phyloP scores from a whole-genome alignment of 2,113 vertebrate genomes.

The Odocoileus hemionus region DNA sequence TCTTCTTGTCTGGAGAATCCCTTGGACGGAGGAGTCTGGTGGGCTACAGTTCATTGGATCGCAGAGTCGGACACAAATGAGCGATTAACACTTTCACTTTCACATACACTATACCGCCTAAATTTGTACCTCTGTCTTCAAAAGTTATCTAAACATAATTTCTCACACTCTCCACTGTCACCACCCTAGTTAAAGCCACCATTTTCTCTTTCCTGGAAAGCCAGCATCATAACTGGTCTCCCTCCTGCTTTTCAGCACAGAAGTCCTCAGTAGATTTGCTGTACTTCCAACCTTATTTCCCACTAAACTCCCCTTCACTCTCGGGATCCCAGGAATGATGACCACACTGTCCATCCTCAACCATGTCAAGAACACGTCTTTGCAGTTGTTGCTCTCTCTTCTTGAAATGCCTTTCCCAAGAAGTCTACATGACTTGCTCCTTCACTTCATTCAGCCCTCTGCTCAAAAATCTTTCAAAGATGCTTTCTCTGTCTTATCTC shows the following conservation, averaged over 20 bases:
- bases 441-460: background rate
- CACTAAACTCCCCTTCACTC: background rate
- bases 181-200: fast-evolving
- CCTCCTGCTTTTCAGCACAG: background rate
- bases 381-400: background rate
- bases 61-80: background rate
- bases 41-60: background rate
- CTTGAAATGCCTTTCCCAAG: background rate
- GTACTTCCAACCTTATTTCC: background rate
- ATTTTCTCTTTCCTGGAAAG: background rate
- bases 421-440: fast-evolving
- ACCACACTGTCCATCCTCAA: background rate
- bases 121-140: background rate
- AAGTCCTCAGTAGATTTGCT: background rate
- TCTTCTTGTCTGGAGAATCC: background rate
- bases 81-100: background rate
- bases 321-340: background rate
- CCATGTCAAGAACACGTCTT: background rate
- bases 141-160: background rate
- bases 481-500: background rate
- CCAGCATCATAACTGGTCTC: background rate
- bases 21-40: background rate
- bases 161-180: background rate
- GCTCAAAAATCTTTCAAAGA: background rate
- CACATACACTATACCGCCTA: background rate